Conservation (phyloP, 2,797 vertebrate species). For the Lepidocolaptes lacrymiger region DNA sequence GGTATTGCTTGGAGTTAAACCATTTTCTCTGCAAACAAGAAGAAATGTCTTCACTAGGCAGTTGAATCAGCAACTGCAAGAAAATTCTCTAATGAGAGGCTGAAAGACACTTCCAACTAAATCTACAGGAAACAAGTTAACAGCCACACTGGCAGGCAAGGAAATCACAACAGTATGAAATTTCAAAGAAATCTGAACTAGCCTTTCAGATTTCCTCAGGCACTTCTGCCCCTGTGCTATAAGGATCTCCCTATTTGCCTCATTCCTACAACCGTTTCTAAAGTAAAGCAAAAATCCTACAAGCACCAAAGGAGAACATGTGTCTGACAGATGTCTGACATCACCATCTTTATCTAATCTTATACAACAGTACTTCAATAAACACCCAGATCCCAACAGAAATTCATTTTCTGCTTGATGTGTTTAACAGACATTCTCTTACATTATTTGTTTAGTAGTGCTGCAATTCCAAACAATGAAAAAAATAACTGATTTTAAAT, state of each 20-base stretch:
- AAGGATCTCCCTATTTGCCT: not conserved
- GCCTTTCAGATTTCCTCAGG: not conserved
- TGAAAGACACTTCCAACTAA: not conserved
- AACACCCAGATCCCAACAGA: not conserved
- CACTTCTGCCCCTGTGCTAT: not conserved
- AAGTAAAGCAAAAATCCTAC: not conserved
- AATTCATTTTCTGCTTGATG: not conserved
- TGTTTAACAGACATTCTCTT: not conserved
- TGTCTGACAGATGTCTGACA: not conserved
- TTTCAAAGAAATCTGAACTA: not conserved
- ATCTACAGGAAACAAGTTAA: not conserved
- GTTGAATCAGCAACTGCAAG: constrained; percentile 18
- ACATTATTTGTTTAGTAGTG: not conserved
- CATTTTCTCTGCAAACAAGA: constrained; percentile 47
- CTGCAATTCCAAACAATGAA: not conserved
- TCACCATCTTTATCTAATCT: not conserved
- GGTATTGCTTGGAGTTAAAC: constrained; percentile 31
- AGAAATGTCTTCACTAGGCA: constrained; percentile 49
- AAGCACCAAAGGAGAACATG: not conserved
- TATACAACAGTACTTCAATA: not conserved
- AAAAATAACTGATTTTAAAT: not conserved
- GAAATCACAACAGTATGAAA: not conserved
- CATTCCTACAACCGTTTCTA: not conserved
- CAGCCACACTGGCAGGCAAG: not conserved
- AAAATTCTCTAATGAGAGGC: not conserved